These are phyloP conservation scores for Drosophila subquinaria DNA, from an alignment of 2,888 invertebrate species.

Conservation along the genomic window DNA sequence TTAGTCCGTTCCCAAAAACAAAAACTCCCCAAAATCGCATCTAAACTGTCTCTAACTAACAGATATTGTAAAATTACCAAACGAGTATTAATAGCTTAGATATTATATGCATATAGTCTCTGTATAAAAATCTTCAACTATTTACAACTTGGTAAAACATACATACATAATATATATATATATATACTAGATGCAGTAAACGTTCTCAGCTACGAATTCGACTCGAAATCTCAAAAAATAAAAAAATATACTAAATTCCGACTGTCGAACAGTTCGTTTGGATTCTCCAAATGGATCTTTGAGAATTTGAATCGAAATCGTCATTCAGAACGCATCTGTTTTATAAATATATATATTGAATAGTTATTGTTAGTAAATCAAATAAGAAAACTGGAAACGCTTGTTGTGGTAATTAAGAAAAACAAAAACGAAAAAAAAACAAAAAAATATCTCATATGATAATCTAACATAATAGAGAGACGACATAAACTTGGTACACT, in stretches of 20 bases:
- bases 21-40: neutral
- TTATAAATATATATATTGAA: slow-evolving; percentile 22
- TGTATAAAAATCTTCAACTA: slow-evolving; percentile 67
- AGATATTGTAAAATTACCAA: slow-evolving; percentile 72
- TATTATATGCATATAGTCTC: slow-evolving; percentile 58
- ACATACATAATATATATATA: slow-evolving; percentile 1
- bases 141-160: slow-evolving; percentile 47
- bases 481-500: slow-evolving; percentile 68
- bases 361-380: slow-evolving; percentile 77
- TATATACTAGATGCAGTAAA: slow-evolving; percentile 8
- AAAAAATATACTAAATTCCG: neutral
- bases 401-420: slow-evolving; percentile 79
- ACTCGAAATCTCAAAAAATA: slow-evolving; percentile 15
- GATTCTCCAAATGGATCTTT: slow-evolving; percentile 2
- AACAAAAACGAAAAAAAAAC: slow-evolving; percentile 21
- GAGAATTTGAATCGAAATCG: neutral
- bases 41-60: slow-evolving; percentile 45
- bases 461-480: slow-evolving; percentile 61
- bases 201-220: slow-evolving; percentile 31
- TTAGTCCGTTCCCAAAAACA: slow-evolving; percentile 3
- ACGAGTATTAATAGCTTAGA: slow-evolving; percentile 78
- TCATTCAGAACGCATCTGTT: slow-evolving; percentile 18
- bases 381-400: slow-evolving; percentile 81
- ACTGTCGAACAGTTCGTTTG: slow-evolving; percentile 12
- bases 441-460: slow-evolving; percentile 59